Percentiles rank a stretch among this genome's conserved stretches.
Conservation (phyloP, 2,888 invertebrate species). For the Mythimna impura region DNA sequence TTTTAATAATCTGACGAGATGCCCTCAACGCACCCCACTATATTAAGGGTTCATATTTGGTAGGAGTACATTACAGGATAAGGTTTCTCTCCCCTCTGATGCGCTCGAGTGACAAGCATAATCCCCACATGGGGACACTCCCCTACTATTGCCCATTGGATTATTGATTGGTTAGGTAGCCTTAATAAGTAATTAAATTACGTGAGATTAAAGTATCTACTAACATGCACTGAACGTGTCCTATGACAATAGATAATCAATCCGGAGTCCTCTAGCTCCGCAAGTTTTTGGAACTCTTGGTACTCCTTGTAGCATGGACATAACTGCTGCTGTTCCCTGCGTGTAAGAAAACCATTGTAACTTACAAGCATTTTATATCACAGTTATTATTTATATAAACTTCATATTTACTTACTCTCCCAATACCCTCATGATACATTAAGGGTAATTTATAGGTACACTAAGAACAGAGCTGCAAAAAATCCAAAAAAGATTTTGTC, state of each 20-base stretch:
- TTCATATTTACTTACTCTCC: not conserved
- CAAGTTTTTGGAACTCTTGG: slow-evolving; percentile 65
- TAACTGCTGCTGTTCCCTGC: slow-evolving; percentile 32
- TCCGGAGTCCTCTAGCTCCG: slow-evolving; percentile 69
- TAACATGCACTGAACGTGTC: slow-evolving; percentile 60
- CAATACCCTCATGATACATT: not conserved
- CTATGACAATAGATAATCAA: slow-evolving; percentile 71
- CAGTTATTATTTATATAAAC: not conserved
- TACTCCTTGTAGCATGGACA: slow-evolving; percentile 45
- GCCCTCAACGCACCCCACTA: too few species aligned
- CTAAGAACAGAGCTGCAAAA: not conserved
- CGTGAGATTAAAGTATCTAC: slow-evolving; percentile 28
- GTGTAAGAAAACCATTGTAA: not conserved
- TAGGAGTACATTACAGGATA: too few species aligned
- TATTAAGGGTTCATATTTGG: too few species aligned
- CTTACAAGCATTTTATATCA: not conserved
- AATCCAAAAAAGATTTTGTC: not conserved
- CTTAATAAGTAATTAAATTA: too few species aligned
- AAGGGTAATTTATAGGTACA: not conserved
- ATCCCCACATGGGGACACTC: too few species aligned
- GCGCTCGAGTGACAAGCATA: too few species aligned
- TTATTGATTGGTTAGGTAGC: too few species aligned
- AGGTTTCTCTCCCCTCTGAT: too few species aligned
- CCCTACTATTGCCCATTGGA: too few species aligned
- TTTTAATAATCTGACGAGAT: too few species aligned